Conservation (phyloP, 1,140 invertebrate species). For the Ylistrum balloti region DNA sequence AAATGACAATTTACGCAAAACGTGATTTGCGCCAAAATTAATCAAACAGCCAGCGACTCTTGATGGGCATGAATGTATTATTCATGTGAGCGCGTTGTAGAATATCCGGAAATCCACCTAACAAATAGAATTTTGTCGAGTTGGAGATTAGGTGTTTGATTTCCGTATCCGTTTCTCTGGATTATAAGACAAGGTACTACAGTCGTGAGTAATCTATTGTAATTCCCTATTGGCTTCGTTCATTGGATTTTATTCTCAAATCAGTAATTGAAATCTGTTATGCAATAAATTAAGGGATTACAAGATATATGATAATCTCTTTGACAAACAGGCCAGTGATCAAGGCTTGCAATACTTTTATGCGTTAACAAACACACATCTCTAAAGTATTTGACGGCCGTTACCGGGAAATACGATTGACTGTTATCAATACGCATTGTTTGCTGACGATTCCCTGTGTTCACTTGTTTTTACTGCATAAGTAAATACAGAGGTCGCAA, state of each 20-base stretch:
- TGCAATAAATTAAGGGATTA: background rate
- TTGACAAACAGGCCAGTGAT: background rate
- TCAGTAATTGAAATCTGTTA: background rate
- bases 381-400: background rate
- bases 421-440: background rate
- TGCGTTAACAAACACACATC: background rate
- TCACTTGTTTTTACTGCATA: background rate
- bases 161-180: background rate
- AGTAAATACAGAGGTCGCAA: background rate
- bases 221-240: background rate
- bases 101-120: background rate
- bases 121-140: constrained; percentile 34
- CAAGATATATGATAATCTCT: background rate
- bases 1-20: too few species aligned
- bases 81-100: background rate
- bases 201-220: background rate
- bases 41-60: background rate
- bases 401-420: background rate
- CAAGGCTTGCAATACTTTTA: background rate
- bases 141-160: background rate
- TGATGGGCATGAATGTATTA: constrained; percentile 2
- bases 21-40: background rate
- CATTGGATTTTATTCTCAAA: background rate
- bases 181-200: background rate
- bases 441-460: background rate